Evolutionary conservation across 2,113 vertebrate genomes (phyloP).

Genomic region (Beaufortia kweichowensis): DNA sequence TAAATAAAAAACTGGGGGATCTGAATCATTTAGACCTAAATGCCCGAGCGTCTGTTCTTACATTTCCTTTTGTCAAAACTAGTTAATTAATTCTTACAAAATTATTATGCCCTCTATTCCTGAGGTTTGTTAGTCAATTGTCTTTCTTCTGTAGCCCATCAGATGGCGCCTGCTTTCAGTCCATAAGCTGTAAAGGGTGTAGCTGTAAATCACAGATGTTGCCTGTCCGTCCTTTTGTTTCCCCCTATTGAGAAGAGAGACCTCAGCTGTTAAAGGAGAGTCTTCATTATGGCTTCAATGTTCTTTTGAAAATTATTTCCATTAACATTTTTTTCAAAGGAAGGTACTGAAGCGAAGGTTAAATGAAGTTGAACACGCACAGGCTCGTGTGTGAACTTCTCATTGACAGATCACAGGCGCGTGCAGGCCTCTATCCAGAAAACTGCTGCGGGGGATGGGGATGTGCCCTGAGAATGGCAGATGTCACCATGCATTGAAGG

Average conservation of each 20-base stretch:
- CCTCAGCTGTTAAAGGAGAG: slow-evolving; percentile 82
- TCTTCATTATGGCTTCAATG: slow-evolving; percentile 82
- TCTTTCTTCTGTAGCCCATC: slow-evolving; percentile 57
- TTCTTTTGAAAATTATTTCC: slow-evolving; percentile 83
- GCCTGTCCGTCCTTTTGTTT: slow-evolving; percentile 73
- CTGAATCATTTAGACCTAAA: neutral
- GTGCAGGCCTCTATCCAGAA: slow-evolving; percentile 32
- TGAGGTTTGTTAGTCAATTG: slow-evolving; percentile 25
- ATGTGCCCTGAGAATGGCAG: slow-evolving; percentile 38
- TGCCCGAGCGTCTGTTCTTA: neutral
- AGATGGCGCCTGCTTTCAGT: slow-evolving; percentile 64
- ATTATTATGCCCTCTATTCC: neutral
- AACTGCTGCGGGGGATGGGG: slow-evolving; percentile 19
- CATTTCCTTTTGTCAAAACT: neutral
- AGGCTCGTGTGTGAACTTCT: slow-evolving; percentile 63
- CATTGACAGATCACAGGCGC: slow-evolving; percentile 57
- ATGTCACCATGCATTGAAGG: slow-evolving; percentile 38
- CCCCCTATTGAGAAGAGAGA: slow-evolving; percentile 73
- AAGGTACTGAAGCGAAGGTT: slow-evolving; percentile 79
- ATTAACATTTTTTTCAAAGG: slow-evolving; percentile 79
- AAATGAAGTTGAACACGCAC: slow-evolving; percentile 73
- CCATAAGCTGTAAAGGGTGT: slow-evolving; percentile 39
- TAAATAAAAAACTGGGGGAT: too few relatives aligned
- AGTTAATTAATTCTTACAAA: slow-evolving; percentile 1
- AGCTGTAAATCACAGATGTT: slow-evolving; percentile 76